These are phyloP conservation scores for Drosophila busckii DNA, from an alignment of 1,140 invertebrate species.

Conservation along the genomic window DNA sequence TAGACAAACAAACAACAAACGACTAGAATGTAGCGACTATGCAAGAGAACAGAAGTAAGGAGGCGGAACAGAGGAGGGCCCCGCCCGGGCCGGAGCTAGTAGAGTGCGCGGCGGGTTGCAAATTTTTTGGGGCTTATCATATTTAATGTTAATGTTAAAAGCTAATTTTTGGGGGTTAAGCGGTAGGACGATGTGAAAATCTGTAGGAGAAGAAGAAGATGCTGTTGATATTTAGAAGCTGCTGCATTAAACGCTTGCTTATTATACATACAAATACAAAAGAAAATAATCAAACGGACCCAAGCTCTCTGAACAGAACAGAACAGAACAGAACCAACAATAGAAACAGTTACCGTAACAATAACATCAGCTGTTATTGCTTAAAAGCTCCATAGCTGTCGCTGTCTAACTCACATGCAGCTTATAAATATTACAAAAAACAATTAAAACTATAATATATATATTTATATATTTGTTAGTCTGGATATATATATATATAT, in stretches of 20 bases:
- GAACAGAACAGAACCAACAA: slow-evolving; percentile 6
- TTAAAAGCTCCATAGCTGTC: slow-evolving; percentile 22
- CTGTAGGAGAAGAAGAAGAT: slow-evolving; percentile 12
- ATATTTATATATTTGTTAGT: slow-evolving; percentile 56
- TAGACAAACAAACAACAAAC: neutral
- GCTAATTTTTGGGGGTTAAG: slow-evolving; percentile 18
- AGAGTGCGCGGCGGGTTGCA: neutral
- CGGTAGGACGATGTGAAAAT: too few relatives aligned
- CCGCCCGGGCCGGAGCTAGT: too few relatives aligned
- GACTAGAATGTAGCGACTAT: too few relatives aligned
- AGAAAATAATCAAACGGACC: neutral
- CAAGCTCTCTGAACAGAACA: slow-evolving; percentile 47
- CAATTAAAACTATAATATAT: slow-evolving; percentile 30
- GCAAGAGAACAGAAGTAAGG: too few relatives aligned
- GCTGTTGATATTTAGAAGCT: slow-evolving; percentile 52
- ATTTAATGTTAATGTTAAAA: slow-evolving; percentile 45
- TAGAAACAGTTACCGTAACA: slow-evolving; percentile 7
- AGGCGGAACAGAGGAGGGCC: slow-evolving; percentile 3
- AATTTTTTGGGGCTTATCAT: slow-evolving; percentile 22
- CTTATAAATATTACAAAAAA: slow-evolving; percentile 23
- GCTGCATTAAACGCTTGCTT: slow-evolving; percentile 55
- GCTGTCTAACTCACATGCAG: slow-evolving; percentile 40
- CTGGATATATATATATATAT: slow-evolving; percentile 25
- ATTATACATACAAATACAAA: slow-evolving; percentile 17
- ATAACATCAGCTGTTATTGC: neutral